Evolutionary conservation across 2,797 vertebrate genomes (phyloP), one percentile per base, ranked within the genome.

Genomic region (Oryzias dopingdopingensis): DNA sequence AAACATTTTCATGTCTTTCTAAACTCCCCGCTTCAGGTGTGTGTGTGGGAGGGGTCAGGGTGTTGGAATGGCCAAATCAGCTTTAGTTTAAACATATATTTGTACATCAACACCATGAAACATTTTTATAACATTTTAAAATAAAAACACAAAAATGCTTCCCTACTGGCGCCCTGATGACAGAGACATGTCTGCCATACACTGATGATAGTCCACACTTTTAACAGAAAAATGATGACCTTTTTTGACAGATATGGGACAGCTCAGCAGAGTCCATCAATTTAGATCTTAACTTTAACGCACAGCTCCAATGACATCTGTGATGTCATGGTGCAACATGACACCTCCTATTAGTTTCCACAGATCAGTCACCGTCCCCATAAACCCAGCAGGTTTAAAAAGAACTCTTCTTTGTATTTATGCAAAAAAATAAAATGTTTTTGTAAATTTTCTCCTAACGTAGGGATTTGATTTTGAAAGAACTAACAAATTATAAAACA

Each of bases 141-240:
- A 32, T 8, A 1, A 3, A 26, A 26, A 26, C 24, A 22, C 24
- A 7, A 32, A 32, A 32, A 10, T 32, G 29, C 6, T 29, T 7
- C 26, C 6, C 24, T 6, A 26, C 4, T 26, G 24, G 24, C 6
- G 24, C 67, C 76, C 83, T 40, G 65, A 59, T 45, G 75, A 67
- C 60, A 72, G 59, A 32, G 48, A 2, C 73, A 79, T 89, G 89
- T 86, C 89, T 89, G 85, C 74, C 26, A 29, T 6, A 29, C 6
- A 5, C 7, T 29, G 20, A 22, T 22, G 20, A 22, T 22, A 22
- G 20, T 22, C 20, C 20, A 22, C 20, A 22, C 20, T 22, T 22
- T 22, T 22, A 22, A 22, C 20, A 22, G 20, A 22, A 22, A 22
- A 22, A 22, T 22, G 20, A 22, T 22, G 20, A 22, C 20, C 20